Base-by-base conservation (phyloP, 2,888 invertebrate species). In the Timema cristinae region DNA sequence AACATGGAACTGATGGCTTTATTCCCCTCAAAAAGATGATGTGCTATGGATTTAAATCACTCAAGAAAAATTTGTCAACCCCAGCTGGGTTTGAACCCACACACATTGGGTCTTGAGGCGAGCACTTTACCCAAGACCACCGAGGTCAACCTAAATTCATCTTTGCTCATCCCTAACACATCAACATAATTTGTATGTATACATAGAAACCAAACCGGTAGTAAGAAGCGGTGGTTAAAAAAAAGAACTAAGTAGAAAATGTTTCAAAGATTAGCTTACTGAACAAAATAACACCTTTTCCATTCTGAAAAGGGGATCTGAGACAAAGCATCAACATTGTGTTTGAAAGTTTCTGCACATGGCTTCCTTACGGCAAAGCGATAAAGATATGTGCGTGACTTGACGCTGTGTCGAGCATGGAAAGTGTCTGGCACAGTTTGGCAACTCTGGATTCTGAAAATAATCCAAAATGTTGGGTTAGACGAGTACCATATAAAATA, bases 321-420 rank as follows among this genome's bases (percentile, higher is more conserved):
- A 7, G 71, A 69, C 32, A 71, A 50, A 16, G 77, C 67, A 0
- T 83, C 72, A 11, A 76, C 68, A 48, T 78, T 77, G 59, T 82
- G 68, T 78, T 9, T 13, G 8, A 59, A 56, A 48, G 56, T 13
- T 59, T 69, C 70, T 11, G 67, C 63, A 70, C 69, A 66, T 49
- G 66, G 68, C 15, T 88, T 89, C 48, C 86, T 77, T 52, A 89
- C 83, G 63, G 90, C 89, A 77, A 94, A 81, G 76, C 91, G 87
- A 80, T 94, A 95, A 66, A 93, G 81, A 81, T 95, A 95, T 13
- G 90, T 90, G 74, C 94, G 85, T 8, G 86, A 87, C 66, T 84
- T 83, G 2, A 90, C 91, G 77, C 85, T 83, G 77, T 82, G 84
- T 77, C 93, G 87, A 69, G 90, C 88, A 82, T 88, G 87, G 79